Conservation (phyloP, 2,888 invertebrate genomes). For the Athalia rosae region DNA sequence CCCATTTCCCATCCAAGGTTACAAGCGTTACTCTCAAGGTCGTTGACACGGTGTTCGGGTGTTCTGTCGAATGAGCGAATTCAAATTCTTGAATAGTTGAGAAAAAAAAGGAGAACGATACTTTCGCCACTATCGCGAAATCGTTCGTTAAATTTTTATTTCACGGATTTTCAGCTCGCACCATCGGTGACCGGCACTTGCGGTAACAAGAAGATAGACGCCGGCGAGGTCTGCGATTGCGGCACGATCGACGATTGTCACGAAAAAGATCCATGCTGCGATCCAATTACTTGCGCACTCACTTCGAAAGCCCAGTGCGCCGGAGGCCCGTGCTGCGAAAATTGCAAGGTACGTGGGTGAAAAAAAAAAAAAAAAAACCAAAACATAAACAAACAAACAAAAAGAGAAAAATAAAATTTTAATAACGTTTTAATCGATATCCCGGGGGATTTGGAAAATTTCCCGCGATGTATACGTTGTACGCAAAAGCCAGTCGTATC, state of each 20-base stretch:
- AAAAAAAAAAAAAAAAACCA: neutral
- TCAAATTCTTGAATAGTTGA: neutral
- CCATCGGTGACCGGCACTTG: slow-evolving; percentile 86
- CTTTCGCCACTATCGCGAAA: neutral
- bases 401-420: neutral
- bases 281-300: slow-evolving; percentile 96
- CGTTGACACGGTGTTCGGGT: slow-evolving; percentile 35
- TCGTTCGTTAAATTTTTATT: slow-evolving; percentile 15
- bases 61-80: neutral
- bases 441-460: neutral
- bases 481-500: neutral
- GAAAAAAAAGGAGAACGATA: too few species aligned
- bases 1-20: neutral
- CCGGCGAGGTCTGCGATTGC: slow-evolving; percentile 98
- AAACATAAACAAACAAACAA: neutral
- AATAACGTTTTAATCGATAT: neutral
- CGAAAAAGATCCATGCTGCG: slow-evolving; percentile 94
- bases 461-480: neutral
- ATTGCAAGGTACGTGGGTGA: slow-evolving; percentile 83
- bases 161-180: slow-evolving; percentile 74
- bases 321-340: slow-evolving; percentile 92
- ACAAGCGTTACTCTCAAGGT: neutral
- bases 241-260: slow-evolving; percentile 93
- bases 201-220: slow-evolving; percentile 95
- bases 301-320: slow-evolving; percentile 96